These are phyloP conservation scores for Kryptopterus vitreolus DNA, from an alignment of 2,797 vertebrate genomes.

Conservation along the genomic window DNA sequence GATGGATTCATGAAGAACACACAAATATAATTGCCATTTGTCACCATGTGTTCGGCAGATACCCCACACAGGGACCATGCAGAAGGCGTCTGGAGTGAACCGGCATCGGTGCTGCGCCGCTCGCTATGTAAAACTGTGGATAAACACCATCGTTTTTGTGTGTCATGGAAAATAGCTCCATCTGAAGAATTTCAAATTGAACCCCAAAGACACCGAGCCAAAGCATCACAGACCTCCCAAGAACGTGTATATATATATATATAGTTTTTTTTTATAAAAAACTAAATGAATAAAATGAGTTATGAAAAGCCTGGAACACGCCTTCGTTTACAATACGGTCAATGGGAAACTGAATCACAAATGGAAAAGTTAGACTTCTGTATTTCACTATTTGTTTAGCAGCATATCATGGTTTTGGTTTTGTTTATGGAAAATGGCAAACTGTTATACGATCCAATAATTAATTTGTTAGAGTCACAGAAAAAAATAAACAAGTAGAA, in stretches of 20 bases:
- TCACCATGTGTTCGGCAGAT: conserved; percentile 76
- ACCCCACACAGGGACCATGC: conserved; percentile 72
- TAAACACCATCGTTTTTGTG: conserved; percentile 63
- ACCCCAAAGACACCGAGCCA: conserved; percentile 73
- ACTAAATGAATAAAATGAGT: conserved; percentile 70
- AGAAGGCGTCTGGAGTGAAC: conserved; percentile 65
- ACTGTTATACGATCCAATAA: conserved; percentile 64
- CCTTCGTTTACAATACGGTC: conserved; percentile 69
- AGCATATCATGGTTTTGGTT: conserved; percentile 63
- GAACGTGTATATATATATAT: conserved; percentile 73
- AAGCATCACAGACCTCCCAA: conserved; percentile 60
- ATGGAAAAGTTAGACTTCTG: conserved; percentile 40
- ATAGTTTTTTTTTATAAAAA: too few species aligned
- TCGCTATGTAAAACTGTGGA: conserved; percentile 75
- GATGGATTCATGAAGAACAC: conserved; percentile 87
- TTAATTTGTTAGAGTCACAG: conserved; percentile 57
- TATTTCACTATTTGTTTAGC: conserved; percentile 69
- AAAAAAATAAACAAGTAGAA: not conserved
- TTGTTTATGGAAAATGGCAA: conserved; percentile 64
- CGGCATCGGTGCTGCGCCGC: conserved; percentile 56
- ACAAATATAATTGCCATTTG: conserved; percentile 90
- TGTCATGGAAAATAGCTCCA: conserved; percentile 78
- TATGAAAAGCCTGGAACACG: conserved; percentile 68
- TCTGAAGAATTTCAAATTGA: conserved; percentile 75
- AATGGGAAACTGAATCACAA: conserved; percentile 51